Percentiles rank a stretch among this genome's conserved stretches.
Conservation (phyloP, 2,113 vertebrate genomes). For the Prietella phreatophila region DNA sequence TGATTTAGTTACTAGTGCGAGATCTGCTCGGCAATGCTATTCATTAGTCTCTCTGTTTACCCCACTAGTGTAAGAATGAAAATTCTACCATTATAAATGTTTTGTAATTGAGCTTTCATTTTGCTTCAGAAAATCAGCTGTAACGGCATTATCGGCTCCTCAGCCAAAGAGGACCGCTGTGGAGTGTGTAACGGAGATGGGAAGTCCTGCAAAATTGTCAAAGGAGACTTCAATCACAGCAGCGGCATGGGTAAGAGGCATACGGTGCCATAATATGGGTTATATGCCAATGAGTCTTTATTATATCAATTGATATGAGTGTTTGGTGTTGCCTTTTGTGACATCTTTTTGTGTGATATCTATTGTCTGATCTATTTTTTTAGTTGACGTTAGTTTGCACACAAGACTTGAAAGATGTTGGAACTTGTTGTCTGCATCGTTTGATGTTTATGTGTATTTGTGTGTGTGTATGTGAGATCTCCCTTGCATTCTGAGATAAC, state of each 20-base stretch:
- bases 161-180: constrained; percentile 90
- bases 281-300: neutral
- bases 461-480: neutral
- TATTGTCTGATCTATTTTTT: neutral
- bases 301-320: neutral
- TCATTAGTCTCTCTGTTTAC: neutral
- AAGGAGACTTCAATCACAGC: constrained; percentile 94
- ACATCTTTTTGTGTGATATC: constrained; percentile 2
- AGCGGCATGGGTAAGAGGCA: constrained; percentile 86
- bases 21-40: neutral
- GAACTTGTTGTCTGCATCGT: neutral
- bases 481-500: neutral
- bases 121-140: constrained; percentile 88
- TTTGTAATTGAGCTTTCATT: neutral
- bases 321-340: no score
- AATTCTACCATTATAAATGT: neutral
- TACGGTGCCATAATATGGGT: no score
- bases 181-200: constrained; percentile 92
- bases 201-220: constrained; percentile 89
- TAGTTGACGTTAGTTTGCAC: neutral
- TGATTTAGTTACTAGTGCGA: neutral
- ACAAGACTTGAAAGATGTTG: neutral
- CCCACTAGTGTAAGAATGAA: neutral
- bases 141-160: constrained; percentile 90
- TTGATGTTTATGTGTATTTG: neutral